Evolutionary conservation across 2,888 invertebrate genomes (phyloP).

Genomic region (Erebia aethiops): DNA sequence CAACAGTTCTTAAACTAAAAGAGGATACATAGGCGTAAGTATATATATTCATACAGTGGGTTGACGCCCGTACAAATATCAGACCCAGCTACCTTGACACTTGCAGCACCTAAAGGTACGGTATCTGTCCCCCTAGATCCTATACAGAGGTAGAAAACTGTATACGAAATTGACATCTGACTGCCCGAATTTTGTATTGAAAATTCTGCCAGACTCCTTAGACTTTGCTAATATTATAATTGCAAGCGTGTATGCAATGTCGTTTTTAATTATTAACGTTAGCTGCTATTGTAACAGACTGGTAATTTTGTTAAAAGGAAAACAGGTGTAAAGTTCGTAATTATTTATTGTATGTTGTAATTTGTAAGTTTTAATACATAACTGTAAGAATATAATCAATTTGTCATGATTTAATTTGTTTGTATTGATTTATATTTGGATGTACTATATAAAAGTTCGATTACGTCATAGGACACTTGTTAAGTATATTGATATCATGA

Average conservation of each 20-base stretch:
- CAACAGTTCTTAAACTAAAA: no score
- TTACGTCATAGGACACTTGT: no score
- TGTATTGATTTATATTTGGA: neutral
- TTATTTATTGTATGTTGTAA: constrained; percentile 6
- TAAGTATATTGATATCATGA: no score
- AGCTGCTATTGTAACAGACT: constrained; percentile 1
- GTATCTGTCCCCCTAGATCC: no score
- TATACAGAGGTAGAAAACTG: no score
- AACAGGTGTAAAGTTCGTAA: constrained; percentile 13
- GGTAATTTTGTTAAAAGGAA: neutral
- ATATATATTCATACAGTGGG: no score
- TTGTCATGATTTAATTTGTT: neutral
- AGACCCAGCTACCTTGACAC: no score
- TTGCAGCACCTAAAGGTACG: no score
- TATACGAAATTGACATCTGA: no score
- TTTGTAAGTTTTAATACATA: neutral
- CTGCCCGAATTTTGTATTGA: no score
- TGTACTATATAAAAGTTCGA: neutral
- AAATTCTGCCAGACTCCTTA: neutral
- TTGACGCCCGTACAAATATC: no score
- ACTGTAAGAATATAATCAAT: neutral
- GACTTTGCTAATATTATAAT: neutral
- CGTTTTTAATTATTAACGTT: neutral
- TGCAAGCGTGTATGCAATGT: neutral
- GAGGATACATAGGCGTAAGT: no score